A percentile compares a stretch with the other conserved stretches of the same genome.
Conservation (phyloP, 2,797 vertebrate genomes). For the Neomorphus geoffroyi region DNA sequence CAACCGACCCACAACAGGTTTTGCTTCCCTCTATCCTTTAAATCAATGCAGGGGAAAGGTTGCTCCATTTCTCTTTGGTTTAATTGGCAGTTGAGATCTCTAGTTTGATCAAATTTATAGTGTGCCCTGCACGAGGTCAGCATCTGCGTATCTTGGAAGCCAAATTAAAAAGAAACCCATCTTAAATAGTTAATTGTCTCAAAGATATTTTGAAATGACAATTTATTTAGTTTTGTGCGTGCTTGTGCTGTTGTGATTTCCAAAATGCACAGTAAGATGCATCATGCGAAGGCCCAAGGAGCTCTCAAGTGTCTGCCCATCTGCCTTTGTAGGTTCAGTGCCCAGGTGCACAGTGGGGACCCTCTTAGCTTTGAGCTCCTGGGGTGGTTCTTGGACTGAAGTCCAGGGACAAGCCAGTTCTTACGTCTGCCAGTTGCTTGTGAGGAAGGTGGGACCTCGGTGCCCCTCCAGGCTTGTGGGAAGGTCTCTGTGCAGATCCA, state of each 20-base stretch:
- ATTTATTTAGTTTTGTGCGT: background rate
- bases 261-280: accelerated
- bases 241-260: background rate
- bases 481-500: background rate
- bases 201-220: background rate
- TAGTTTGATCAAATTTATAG: background rate
- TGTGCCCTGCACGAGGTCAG: background rate
- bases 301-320: background rate
- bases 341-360: background rate
- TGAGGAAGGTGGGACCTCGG: background rate
- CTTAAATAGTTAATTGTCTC: background rate
- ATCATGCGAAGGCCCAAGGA: accelerated
- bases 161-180: background rate
- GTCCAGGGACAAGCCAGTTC: background rate
- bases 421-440: background rate
- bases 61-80: constrained; percentile 2
- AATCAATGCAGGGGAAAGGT: background rate
- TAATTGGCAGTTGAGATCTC: constrained; percentile 42
- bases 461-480: background rate
- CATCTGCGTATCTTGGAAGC: background rate
- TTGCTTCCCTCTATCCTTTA: background rate
- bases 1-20: background rate
- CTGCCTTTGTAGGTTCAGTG: background rate
- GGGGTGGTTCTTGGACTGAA: background rate
- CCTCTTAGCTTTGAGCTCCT: background rate